Conservation (phyloP, 2,797 vertebrate genomes). For the Periparus ater region DNA sequence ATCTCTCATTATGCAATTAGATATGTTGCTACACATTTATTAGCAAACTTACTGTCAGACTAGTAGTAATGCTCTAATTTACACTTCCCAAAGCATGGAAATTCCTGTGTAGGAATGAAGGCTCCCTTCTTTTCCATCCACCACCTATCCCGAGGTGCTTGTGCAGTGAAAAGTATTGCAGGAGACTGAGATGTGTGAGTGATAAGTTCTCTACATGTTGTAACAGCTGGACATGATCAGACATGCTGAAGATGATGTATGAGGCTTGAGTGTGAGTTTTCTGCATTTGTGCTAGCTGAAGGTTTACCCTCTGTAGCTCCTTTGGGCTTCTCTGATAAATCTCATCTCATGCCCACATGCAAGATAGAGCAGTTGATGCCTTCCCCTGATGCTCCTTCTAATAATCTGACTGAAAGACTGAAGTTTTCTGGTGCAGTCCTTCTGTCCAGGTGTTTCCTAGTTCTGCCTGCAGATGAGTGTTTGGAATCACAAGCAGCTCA, state of each 20-base stretch:
- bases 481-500: neutral
- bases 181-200: conserved; percentile 6
- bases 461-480: neutral
- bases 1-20: conserved; percentile 29
- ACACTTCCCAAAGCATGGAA: conserved; percentile 64
- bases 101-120: conserved; percentile 21
- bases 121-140: conserved; percentile 45
- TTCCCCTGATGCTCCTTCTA: neutral
- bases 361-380: neutral
- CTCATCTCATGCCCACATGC: neutral
- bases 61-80: conserved; percentile 56
- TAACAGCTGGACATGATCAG: neutral
- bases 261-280: neutral
- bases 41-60: conserved; percentile 52
- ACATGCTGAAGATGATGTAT: neutral
- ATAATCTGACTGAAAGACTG: neutral
- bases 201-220: neutral
- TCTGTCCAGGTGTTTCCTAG: neutral
- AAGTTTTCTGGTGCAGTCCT: neutral
- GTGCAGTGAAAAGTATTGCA: neutral
- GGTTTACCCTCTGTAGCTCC: neutral
- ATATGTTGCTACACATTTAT: conserved; percentile 57
- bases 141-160: neutral
- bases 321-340: neutral
- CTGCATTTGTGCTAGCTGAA: neutral